These are phyloP conservation scores for Sturnus vulgaris DNA, from an alignment of 2,113 vertebrate genomes.

Conservation along the genomic window DNA sequence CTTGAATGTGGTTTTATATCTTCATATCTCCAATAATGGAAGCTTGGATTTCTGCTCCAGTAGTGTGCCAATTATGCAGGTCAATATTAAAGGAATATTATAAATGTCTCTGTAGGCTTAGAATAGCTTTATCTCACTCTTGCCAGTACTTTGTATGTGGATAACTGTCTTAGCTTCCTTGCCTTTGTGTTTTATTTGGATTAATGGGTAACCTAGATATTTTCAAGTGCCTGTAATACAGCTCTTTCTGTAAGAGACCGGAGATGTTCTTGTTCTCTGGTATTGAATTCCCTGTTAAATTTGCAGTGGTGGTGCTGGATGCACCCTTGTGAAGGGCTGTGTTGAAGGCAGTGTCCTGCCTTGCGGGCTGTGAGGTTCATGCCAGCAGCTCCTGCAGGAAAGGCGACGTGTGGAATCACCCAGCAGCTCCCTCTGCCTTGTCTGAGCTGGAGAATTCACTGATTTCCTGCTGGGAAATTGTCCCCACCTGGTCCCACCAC, in stretches of 20 bases:
- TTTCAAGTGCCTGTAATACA: not conserved
- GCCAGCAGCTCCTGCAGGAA: not conserved
- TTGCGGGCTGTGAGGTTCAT: not conserved
- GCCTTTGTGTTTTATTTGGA: conserved; percentile 10
- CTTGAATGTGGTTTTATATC: conserved; percentile 18
- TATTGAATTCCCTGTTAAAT: not conserved
- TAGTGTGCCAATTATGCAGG: not conserved
- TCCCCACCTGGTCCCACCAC: too few relatives aligned
- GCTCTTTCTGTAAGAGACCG: not conserved
- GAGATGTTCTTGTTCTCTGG: not conserved
- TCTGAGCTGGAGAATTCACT: not conserved
- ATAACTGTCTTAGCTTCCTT: not conserved
- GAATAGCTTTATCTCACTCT: not conserved
- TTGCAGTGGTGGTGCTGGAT: not conserved
- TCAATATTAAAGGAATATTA: conserved; percentile 25
- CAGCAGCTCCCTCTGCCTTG: not conserved
- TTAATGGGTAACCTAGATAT: conserved; percentile 3
- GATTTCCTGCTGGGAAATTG: not conserved
- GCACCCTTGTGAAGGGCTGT: not conserved
- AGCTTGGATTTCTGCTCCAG: conserved; percentile 13
- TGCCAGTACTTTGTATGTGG: not conserved
- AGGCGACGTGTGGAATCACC: not conserved
- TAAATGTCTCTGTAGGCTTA: not conserved
- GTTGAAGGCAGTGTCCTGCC: not conserved
- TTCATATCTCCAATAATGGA: not conserved